Base-by-base conservation (phyloP, 1,140 invertebrate species). In the Thaumatotibia leucotreta region DNA sequence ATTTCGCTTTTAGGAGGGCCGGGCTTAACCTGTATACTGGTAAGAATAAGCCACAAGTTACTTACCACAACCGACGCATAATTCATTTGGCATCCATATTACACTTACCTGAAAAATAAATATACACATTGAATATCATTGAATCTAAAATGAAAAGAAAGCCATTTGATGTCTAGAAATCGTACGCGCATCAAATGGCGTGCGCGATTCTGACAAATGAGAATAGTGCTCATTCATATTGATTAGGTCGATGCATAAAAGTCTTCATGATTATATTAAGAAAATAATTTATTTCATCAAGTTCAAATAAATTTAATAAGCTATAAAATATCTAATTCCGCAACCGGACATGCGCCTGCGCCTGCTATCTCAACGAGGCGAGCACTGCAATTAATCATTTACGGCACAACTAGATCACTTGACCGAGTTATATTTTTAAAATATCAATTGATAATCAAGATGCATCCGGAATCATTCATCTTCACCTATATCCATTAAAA, bases 341-440 rank as follows among this genome's bases (percentile, higher is more conserved):
- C n/a, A 31, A 52, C 24, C 49, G 24, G 69, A 66, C 65, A 74
- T 67, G 67, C 39, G 39, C 39, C 17, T 67, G 67, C 39, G 39
- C 39, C 17, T 45, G 35, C 73, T 20, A 67, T 68, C 61, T 17
- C 14, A 20, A 24, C 52, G 10, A 8, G 23, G 52, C 23, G n/a
- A 24, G 24, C 52, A 14, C 52, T 14, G 14, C 69, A 45, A 76
- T 72, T 77, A 70, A 77, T 77, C 75, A 75, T 6, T 32, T 52
- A n/a, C 14, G 33, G 68, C 73, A 65, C 52, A 67, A 69, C 69
- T 66, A 70, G 39, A 61, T 29, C 68, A 74, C 73, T 75, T 70
- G 74, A 75, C 74, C 76, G 71, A 68, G 20, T 66, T 70, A 11
- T 64, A 65, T 49, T 65, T 68, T 71, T 74, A 71, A n/a, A 73